Conservation (phyloP, 2,888 invertebrate genomes). For the Pardosa pseudoannulata region DNA sequence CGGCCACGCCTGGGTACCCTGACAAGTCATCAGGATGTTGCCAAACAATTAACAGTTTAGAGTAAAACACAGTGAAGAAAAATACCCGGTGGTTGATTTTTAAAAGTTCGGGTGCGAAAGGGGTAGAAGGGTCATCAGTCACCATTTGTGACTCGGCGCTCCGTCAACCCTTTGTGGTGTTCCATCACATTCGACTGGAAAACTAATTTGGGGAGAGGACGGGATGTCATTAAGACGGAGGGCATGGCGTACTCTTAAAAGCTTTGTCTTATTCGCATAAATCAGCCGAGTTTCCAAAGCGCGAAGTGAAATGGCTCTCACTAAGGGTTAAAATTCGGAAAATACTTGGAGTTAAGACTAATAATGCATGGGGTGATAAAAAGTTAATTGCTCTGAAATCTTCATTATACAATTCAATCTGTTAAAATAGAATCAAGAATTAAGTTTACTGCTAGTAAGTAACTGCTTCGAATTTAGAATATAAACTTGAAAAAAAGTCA, state of each 20-base stretch:
- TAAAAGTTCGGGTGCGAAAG: neutral
- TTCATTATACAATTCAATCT: no score
- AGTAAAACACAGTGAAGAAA: neutral
- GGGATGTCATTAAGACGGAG: constrained; percentile 42
- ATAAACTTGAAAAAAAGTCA: no score
- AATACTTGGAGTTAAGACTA: no score
- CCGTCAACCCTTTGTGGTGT: constrained; percentile 47
- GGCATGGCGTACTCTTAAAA: neutral
- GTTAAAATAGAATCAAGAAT: no score
- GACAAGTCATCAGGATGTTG: neutral
- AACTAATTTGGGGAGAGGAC: constrained; percentile 37
- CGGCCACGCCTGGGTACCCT: no score
- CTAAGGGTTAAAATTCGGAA: no score
- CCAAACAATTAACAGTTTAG: neutral
- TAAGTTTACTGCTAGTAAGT: no score
- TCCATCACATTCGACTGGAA: constrained; percentile 16
- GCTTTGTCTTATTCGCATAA: neutral
- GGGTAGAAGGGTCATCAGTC: constrained; percentile 49
- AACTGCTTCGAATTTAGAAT: no score
- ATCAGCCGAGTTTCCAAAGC: neutral
- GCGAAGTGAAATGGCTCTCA: no score
- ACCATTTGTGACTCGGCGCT: constrained; percentile 41
- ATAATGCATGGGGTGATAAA: no score
- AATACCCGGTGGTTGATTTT: neutral
- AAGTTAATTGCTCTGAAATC: no score